These are phyloP conservation scores for Oryzias dopingdopingensis DNA, from an alignment of 2,797 vertebrate species.

Conservation along the genomic window DNA sequence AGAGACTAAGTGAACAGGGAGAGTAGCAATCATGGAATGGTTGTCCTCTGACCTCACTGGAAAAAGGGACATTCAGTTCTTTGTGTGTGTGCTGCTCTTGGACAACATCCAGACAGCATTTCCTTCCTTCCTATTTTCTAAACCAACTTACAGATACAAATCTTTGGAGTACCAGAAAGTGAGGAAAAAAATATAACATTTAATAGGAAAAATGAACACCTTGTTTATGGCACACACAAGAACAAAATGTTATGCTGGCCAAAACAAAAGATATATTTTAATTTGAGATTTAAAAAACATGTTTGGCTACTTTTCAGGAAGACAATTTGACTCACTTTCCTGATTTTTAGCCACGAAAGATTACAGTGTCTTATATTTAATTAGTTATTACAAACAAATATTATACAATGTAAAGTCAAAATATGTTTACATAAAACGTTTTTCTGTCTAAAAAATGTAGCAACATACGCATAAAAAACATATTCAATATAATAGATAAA, in stretches of 20 bases:
- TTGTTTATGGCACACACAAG: neutral
- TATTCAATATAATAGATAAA: too few species aligned
- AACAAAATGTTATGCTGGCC: neutral
- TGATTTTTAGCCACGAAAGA: too few species aligned
- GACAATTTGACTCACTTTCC: constrained; percentile 3
- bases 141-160: constrained; percentile 28
- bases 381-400: too few species aligned
- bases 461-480: too few species aligned
- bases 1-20: constrained; percentile 24
- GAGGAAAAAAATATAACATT: neutral
- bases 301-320: constrained; percentile 15
- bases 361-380: too few species aligned
- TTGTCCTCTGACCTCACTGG: constrained; percentile 53
- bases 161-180: constrained; percentile 18
- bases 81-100: constrained; percentile 36
- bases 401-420: too few species aligned
- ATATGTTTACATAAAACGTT: too few species aligned
- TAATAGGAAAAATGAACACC: neutral
- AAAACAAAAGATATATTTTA: constrained; percentile 5
- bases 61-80: constrained; percentile 66
- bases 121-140: constrained; percentile 65
- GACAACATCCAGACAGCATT: constrained; percentile 46
- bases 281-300: constrained; percentile 5
- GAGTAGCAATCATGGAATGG: constrained; percentile 22
- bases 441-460: too few species aligned